Base-by-base conservation (phyloP, 64 coral and sea anemone species). In the Montipora sp. region DNA sequence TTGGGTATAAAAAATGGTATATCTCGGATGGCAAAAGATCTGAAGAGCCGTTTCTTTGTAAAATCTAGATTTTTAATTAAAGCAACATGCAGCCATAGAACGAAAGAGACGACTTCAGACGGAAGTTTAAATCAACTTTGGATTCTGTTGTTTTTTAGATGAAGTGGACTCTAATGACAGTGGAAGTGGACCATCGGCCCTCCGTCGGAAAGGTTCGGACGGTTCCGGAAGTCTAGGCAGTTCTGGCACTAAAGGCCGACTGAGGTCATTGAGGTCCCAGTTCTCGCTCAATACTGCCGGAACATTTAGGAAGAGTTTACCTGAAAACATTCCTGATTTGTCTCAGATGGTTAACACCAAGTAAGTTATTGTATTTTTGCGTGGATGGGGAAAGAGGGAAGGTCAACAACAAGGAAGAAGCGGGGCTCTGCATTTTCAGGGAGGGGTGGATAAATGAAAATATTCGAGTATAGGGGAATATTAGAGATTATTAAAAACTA, bases 201-300 rank as follows among this genome's bases (percentile, higher is more conserved):
- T 96, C 14, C 80, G 81, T 5, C 81, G 95, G 19, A 96, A 83
- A 89, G 95, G 95, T 23, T 96, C 95, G 10, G 95, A 96, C 77
- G 94, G 95, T 44, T 96, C 95, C 46, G 95, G 95, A 11, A 96
- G 95, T 91, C n/a, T 94, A 27, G 90, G 78, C 81, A 96, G 95
- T 51, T 83, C 94, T 5, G 86, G 84, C 8, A 83, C 89, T 48
- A 94, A 74, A 79, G 92, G 95, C 49, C 94, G 90, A 59, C 53
- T 93, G 65, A 93, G 93, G 43, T 97, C 95, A 3, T 92, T 90
- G 60, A 89, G 83, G 20, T 97, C 95, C 53, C 88, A 90, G 57
- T 80, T 84, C n/a, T 97, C 95, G 16, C 77, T 96, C 14, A 83
- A 84, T 3, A 88, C 92, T 60, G 91, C 87, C 45, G 95, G 95